Evolutionary conservation across 2,113 vertebrate species (phyloP).

Genomic region (Zonotrichia leucophrys): DNA sequence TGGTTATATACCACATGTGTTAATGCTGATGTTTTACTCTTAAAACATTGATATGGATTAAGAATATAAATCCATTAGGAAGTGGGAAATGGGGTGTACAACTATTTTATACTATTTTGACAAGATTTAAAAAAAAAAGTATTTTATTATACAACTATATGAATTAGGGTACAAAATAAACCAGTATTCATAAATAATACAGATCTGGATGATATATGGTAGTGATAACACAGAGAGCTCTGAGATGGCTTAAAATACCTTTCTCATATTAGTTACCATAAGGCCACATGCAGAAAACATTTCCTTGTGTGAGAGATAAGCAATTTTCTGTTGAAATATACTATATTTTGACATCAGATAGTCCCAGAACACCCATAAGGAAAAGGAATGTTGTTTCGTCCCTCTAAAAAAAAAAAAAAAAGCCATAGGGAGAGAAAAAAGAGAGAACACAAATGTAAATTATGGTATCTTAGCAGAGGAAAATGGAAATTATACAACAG

Average conservation of each 20-base stretch:
- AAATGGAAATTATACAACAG: not conserved
- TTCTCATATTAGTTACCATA: not conserved
- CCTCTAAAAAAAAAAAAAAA: not conserved
- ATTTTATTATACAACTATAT: not conserved
- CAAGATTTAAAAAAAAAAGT: not conserved
- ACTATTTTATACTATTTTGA: not conserved
- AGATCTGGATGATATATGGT: not conserved
- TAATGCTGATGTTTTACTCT: accelerated
- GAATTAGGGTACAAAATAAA: not conserved
- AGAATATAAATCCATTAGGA: not conserved
- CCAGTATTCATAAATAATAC: not conserved
- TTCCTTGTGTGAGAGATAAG: not conserved
- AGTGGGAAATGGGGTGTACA: not conserved
- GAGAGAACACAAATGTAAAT: not conserved
- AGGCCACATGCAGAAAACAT: not conserved
- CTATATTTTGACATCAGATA: not conserved
- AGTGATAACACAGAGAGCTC: not conserved
- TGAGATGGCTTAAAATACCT: not conserved
- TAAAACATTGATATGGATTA: not conserved
- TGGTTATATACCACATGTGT: not conserved
- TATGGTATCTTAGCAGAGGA: not conserved
- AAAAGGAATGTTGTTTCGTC: not conserved
- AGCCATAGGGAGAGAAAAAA: not conserved
- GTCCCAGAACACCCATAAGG: not conserved
- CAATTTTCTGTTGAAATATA: not conserved